Conservation (phyloP, 2,888 invertebrate genomes). For the Coenonympha glycerion region DNA sequence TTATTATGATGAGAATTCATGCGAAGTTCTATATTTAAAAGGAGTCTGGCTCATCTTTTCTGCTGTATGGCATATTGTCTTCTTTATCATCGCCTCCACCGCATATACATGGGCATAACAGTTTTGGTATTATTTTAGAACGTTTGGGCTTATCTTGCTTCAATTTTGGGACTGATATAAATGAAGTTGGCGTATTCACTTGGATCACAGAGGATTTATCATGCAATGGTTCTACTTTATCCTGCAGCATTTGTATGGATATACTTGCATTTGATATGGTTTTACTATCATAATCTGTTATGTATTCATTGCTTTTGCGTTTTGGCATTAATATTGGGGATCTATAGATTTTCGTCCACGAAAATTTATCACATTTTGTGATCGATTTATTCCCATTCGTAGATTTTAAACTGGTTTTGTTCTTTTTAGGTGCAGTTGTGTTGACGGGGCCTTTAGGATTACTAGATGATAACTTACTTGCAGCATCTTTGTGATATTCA, state of each 20-base stretch:
- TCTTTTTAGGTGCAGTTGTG: slow-evolving; percentile 17
- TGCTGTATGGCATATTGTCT: slow-evolving; percentile 31
- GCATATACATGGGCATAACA: slow-evolving; percentile 58
- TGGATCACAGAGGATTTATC: slow-evolving; percentile 4
- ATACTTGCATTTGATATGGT: slow-evolving; percentile 2
- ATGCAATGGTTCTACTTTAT: background rate
- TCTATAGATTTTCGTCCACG: slow-evolving; percentile 50
- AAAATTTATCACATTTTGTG: slow-evolving; percentile 31
- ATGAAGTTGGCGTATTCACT: slow-evolving; percentile 31
- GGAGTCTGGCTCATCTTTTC: slow-evolving; percentile 37
- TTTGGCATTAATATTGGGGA: slow-evolving; percentile 33
- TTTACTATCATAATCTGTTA: background rate
- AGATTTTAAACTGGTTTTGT: slow-evolving; percentile 9
- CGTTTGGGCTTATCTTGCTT: slow-evolving; percentile 27
- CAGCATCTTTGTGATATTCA: slow-evolving; percentile 27
- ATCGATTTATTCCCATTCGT: slow-evolving; percentile 22
- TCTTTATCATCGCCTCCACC: slow-evolving; percentile 40
- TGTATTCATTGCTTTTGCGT: background rate
- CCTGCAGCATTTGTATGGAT: background rate
- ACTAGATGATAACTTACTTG: slow-evolving; percentile 59
- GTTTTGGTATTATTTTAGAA: slow-evolving; percentile 38
- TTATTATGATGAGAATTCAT: slow-evolving; percentile 29
- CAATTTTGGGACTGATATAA: slow-evolving; percentile 32
- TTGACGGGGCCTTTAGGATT: slow-evolving; percentile 28
- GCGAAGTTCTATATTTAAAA: slow-evolving; percentile 50